Percentiles rank a stretch among this genome's conserved stretches.
Evolutionary conservation across 2,797 vertebrate species (phyloP).

Genomic region (Coregonus suidteri): DNA sequence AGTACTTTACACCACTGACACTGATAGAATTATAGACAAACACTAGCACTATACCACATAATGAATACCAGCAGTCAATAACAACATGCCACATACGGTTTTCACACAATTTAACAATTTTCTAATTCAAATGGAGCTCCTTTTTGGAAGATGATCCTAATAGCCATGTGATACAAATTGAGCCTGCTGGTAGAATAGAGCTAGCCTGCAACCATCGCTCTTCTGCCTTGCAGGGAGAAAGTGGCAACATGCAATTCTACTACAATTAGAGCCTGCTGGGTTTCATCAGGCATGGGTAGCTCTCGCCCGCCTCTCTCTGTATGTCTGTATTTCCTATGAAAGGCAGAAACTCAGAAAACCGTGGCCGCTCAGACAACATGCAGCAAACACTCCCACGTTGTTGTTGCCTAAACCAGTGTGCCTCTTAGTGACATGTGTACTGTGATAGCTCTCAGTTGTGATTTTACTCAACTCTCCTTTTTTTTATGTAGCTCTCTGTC

Average conservation of each 20-base stretch:
- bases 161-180: slow-evolving; percentile 49
- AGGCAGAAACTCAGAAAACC: background rate
- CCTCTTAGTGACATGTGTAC: background rate
- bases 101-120: slow-evolving; percentile 51
- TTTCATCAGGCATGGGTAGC: slow-evolving; percentile 32
- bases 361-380: slow-evolving; percentile 1
- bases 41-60: slow-evolving; percentile 48
- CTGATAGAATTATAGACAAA: slow-evolving; percentile 55
- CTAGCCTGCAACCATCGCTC: slow-evolving; percentile 7
- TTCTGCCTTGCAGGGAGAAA: slow-evolving; percentile 32
- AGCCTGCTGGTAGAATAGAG: slow-evolving; percentile 36
- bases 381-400: background rate
- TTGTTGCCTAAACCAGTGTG: background rate
- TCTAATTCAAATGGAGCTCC: slow-evolving; percentile 54
- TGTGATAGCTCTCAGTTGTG: background rate
- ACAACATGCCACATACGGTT: slow-evolving; percentile 52
- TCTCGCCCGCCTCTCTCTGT: slow-evolving; percentile 23
- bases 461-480: background rate
- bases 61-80: slow-evolving; percentile 45
- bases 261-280: slow-evolving; percentile 39
- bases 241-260: slow-evolving; percentile 33
- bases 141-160: slow-evolving; percentile 54
- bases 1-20: no score
- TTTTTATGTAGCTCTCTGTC: background rate
- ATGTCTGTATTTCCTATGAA: slow-evolving; percentile 7